Evolutionary conservation across 2,113 vertebrate species (phyloP), one percentile per base, ranked within the genome.

Genomic region (Aspiorhynchus laticeps): DNA sequence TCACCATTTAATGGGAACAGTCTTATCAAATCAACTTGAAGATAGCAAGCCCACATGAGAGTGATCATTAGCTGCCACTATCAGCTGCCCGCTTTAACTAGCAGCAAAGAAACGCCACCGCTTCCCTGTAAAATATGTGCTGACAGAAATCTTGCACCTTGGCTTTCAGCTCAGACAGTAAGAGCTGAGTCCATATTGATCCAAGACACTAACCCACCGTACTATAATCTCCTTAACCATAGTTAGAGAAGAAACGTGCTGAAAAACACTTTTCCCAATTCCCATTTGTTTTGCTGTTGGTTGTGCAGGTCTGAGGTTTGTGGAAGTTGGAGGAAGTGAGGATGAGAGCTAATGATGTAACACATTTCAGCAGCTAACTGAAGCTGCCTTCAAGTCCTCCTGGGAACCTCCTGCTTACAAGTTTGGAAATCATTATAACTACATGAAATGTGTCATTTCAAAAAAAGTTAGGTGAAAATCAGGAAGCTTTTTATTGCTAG

Each of bases 121-220:
- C 84, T 86, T 21, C 31, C 90, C 91, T 90, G 85, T 89, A 87
- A 46, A 46, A 59, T 85, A 83, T 83, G 86, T 89, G 82, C 86
- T 90, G 92, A 87, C 90, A 90, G 65, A 91, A 91, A 91, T 69
- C 80, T 46, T 77, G 76, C 84, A 75, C 83, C 89, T 91, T 59
- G 1, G 87, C 85, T 88, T 88, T 26, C 67, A 71, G 91, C 89
- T 91, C 86, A 91, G 91, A 88, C 73, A 53, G 59, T 65, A 87
- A 90, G 74, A 86, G 80, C 82, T 56, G 86, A 85, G 89, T 79
- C 33, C 80, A 83, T 86, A 92, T 93, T 90, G 88, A 87, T 92
- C 84, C 84, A 46, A 24, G 17, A 67, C 75, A 91, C 59, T 89
- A 61, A 82, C 59, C 89, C 86, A 85, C 48, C 59, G 7, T 67